Conservation (phyloP, 1,140 invertebrate species). For the Goniozus legneri region DNA sequence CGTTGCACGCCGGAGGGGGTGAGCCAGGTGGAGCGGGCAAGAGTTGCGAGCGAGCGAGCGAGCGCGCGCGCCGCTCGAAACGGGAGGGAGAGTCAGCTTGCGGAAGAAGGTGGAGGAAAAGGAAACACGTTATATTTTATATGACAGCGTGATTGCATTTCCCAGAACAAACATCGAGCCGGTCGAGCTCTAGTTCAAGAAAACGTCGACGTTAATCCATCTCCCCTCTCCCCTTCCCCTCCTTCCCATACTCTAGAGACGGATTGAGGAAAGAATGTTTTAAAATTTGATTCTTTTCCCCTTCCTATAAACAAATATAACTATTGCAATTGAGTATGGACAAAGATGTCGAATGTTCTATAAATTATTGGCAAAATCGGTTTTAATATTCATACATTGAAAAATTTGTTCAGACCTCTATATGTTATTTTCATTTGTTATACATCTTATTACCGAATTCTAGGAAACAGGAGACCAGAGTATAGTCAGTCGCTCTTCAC, state of each 20-base stretch:
- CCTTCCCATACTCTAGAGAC: neutral
- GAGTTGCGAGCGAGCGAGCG: constrained; percentile 12
- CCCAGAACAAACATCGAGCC: constrained; percentile 41
- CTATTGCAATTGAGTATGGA: too few species aligned
- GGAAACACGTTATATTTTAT: constrained; percentile 41
- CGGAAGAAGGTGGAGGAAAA: constrained; percentile 18
- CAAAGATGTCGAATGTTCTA: too few species aligned
- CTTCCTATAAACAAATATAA: too few species aligned
- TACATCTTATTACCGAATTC: too few species aligned
- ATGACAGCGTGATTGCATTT: constrained; percentile 43
- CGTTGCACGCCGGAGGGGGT: constrained; percentile 4
- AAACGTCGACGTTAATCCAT: constrained; percentile 31
- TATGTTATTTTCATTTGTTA: too few species aligned
- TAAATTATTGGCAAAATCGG: too few species aligned
- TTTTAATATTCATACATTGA: too few species aligned
- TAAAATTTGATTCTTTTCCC: too few species aligned
- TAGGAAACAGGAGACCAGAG: too few species aligned
- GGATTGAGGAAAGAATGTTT: too few species aligned
- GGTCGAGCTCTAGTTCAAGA: constrained; percentile 24
- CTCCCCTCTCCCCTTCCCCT: neutral
- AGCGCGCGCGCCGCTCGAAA: neutral
- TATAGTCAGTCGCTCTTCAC: too few species aligned
- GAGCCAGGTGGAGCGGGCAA: neutral
- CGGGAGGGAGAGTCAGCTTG: neutral
- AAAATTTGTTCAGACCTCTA: too few species aligned